Conservation (phyloP, 2,888 invertebrate species). For the Drosophila conformis region DNA sequence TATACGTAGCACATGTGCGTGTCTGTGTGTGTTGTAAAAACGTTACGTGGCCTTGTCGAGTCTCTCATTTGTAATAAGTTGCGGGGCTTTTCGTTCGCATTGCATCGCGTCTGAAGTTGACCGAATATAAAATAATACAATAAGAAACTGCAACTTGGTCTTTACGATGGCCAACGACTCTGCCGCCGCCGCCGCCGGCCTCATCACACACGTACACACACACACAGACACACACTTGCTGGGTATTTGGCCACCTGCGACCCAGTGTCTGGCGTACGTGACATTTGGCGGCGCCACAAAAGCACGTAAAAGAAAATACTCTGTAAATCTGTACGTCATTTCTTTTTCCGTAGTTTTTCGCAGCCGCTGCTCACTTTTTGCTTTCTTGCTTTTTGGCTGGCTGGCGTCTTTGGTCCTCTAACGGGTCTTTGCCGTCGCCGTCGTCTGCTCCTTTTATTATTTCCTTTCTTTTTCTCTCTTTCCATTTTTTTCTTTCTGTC, state of each 20-base stretch:
- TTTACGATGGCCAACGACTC: conserved; percentile 9
- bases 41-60: conserved; percentile 50
- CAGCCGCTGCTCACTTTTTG: conserved; percentile 26
- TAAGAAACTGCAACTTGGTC: conserved; percentile 29
- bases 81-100: conserved; percentile 43
- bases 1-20: neutral
- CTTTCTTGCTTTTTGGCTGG: conserved; percentile 21
- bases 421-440: conserved; percentile 1
- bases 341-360: conserved; percentile 39
- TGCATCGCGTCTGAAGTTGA: conserved; percentile 41
- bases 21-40: conserved; percentile 16
- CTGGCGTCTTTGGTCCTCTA: conserved; percentile 48
- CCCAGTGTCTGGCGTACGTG: conserved; percentile 69
- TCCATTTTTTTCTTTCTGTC: neutral
- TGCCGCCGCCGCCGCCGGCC: conserved; percentile 26
- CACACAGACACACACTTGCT: neutral
- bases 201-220: conserved; percentile 2
- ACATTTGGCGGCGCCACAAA: conserved; percentile 77
- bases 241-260: conserved; percentile 32
- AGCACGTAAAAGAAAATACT: conserved; percentile 75
- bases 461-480: conserved; percentile 3
- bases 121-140: conserved; percentile 19
- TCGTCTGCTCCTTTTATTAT: conserved; percentile 18
- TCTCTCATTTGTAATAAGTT: conserved; percentile 71
- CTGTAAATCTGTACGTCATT: conserved; percentile 74